Conservation (phyloP, 2,113 vertebrate genomes). For the Callochromis pleurospilus region DNA sequence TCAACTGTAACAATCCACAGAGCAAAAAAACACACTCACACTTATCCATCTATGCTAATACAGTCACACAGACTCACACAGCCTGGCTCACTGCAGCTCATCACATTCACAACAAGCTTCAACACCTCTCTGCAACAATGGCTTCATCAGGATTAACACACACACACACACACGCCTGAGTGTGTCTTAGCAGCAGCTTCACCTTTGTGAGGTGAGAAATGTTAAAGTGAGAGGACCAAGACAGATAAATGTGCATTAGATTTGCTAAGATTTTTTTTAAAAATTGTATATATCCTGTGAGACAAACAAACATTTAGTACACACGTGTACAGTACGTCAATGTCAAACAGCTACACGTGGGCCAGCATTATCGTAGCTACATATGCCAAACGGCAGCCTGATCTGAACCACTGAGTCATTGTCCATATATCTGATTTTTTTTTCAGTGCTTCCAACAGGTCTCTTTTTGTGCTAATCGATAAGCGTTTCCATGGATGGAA, state of each 20-base stretch:
- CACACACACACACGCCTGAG: neutral
- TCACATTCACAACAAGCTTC: constrained; percentile 32
- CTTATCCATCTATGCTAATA: neutral
- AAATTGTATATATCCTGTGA: neutral
- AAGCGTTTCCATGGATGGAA: neutral
- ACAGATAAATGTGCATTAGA: neutral
- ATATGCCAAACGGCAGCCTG: neutral
- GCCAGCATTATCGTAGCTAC: neutral
- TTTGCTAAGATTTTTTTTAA: neutral
- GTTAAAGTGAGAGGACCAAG: neutral
- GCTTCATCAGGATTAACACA: constrained; percentile 23
- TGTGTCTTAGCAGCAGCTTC: neutral
- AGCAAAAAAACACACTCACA: neutral
- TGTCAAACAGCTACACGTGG: neutral
- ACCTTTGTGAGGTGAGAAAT: constrained; percentile 13
- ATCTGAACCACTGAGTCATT: neutral
- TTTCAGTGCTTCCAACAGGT: neutral
- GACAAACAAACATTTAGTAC: neutral
- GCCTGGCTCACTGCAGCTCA: neutral
- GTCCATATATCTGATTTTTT: neutral
- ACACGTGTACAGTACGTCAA: neutral
- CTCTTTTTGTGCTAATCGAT: neutral
- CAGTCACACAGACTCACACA: neutral
- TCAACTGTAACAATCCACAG: neutral
- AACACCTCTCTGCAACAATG: constrained; percentile 31